A percentile compares a stretch with the other conserved stretches of the same genome.
These are phyloP conservation scores for Lycocerus yunnanus DNA, from an alignment of 2,888 invertebrate genomes.

Conservation along the genomic window DNA sequence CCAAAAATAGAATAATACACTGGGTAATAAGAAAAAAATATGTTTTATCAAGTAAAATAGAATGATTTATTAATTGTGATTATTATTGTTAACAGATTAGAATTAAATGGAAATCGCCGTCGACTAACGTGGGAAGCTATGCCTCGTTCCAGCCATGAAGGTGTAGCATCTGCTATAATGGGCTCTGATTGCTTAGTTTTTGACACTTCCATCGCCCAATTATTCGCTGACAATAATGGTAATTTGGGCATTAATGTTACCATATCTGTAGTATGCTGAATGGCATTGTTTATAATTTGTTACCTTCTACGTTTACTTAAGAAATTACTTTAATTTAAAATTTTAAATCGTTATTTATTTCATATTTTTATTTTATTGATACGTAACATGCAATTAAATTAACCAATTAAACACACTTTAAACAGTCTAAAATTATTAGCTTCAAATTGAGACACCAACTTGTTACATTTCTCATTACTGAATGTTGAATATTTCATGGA, in stretches of 20 bases:
- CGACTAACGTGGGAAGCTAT: constrained; percentile 99
- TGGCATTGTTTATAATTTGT: constrained; percentile 7
- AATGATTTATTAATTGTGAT: background rate
- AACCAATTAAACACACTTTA: background rate
- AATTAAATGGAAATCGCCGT: constrained; percentile 92
- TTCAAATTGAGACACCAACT: background rate
- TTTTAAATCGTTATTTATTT: background rate
- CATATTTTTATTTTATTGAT: background rate
- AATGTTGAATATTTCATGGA: background rate
- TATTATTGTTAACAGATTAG: constrained; percentile 68
- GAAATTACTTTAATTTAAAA: background rate
- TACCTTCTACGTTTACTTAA: background rate
- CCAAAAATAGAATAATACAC: background rate
- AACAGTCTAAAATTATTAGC: background rate
- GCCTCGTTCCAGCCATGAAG: constrained; percentile 98
- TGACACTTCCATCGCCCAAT: constrained; percentile 96
- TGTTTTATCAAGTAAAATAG: too few species aligned
- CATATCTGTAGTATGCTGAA: constrained; percentile 81
- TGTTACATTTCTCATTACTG: background rate
- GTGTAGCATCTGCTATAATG: constrained; percentile 95
- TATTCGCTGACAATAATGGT: constrained; percentile 99
- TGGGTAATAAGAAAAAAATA: background rate
- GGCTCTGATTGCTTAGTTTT: constrained; percentile 99
- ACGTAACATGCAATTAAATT: background rate
- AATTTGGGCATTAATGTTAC: constrained; percentile 99